Percentiles rank a stretch among this genome's conserved stretches.
phyloP scores from a whole-genome alignment of 2,888 invertebrate genomes.

The Anagyrus pseudococci region DNA sequence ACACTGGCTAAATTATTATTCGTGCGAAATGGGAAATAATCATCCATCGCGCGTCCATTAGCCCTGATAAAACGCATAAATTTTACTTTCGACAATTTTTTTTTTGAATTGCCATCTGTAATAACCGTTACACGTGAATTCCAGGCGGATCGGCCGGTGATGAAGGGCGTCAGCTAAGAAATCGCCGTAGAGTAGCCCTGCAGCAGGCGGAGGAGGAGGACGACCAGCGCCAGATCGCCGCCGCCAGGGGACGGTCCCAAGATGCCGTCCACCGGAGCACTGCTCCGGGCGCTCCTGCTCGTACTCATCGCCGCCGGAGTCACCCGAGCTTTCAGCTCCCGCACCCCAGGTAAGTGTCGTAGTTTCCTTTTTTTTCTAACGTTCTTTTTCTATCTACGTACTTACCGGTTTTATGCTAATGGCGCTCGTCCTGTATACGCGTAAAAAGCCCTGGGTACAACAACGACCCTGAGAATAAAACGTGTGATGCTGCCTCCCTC shows the following conservation, averaged over 20 bases:
- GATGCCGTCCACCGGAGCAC: conserved; percentile 54
- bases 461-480: no score
- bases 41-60: no score
- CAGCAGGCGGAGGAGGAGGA: conserved; percentile 39
- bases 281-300: conserved; percentile 54
- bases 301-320: conserved; percentile 55
- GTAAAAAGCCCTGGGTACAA: no score
- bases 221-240: conserved; percentile 29
- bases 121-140: conserved; percentile 34
- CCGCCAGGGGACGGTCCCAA: conserved; percentile 51
- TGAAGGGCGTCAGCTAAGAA: conserved; percentile 57
- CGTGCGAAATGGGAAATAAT: no score
- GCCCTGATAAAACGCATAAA: no score
- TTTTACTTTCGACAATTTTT: no score
- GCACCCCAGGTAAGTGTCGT: conserved; percentile 53
- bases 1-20: no score
- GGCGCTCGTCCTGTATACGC: no score
- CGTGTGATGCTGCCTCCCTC: no score
- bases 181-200: conserved; percentile 3
- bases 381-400: no score
- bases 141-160: conserved; percentile 53
- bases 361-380: neutral
- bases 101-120: no score
- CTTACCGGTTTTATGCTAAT: conserved; percentile 29
- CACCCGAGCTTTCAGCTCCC: conserved; percentile 54